Percentiles rank a stretch among this genome's conserved stretches.
These are phyloP conservation scores for Leptogaster cylindrica DNA, from an alignment of 2,888 invertebrate genomes.

Conservation along the genomic window DNA sequence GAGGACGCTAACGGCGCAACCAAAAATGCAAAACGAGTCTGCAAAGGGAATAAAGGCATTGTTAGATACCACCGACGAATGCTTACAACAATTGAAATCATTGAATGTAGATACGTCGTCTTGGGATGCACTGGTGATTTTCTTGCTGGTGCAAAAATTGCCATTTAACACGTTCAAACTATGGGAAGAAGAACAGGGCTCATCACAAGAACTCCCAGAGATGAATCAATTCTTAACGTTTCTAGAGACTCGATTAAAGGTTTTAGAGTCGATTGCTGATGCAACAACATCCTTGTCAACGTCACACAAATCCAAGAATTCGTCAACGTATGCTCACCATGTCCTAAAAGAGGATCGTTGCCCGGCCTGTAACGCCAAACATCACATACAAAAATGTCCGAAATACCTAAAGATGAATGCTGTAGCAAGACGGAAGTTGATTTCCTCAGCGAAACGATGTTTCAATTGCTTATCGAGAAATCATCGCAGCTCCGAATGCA, in stretches of 20 bases:
- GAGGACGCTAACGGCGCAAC: constrained; percentile 17
- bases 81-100: not conserved
- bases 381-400: not conserved
- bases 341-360: too few species aligned
- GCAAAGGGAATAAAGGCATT: constrained; percentile 41
- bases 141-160: not conserved
- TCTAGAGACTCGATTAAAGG: not conserved
- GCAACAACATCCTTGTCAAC: not conserved
- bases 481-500: not conserved
- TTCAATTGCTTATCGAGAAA: not conserved
- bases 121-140: not conserved
- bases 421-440: not conserved
- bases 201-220: not conserved
- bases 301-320: too few species aligned
- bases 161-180: not conserved
- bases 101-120: not conserved
- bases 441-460: not conserved
- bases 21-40: not conserved
- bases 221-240: not conserved
- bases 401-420: not conserved
- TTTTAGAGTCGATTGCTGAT: not conserved
- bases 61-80: not conserved
- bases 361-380: not conserved
- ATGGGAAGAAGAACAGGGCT: constrained; percentile 10
- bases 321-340: too few species aligned